Evolutionary conservation across 1,140 invertebrate species (phyloP).

Genomic region (Drosophila seguyi): DNA sequence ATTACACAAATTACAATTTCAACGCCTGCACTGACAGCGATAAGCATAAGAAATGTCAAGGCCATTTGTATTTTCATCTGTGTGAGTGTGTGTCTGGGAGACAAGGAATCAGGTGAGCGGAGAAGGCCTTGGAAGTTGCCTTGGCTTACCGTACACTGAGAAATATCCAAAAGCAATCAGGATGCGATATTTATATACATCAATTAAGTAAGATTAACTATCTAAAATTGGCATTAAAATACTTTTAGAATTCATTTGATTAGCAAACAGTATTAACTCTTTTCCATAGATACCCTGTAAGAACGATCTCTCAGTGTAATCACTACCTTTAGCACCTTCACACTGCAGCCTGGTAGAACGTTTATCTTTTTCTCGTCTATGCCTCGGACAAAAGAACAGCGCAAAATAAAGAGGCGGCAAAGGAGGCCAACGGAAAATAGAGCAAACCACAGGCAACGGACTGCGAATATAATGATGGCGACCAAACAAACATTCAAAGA

Average conservation of each 20-base stretch:
- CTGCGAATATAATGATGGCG: constrained; percentile 52
- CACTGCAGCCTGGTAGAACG: constrained; percentile 9
- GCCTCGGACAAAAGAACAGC: constrained; percentile 36
- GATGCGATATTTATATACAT: no score
- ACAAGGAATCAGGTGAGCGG: constrained; percentile 12
- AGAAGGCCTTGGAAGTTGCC: constrained; percentile 18
- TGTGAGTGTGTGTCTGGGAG: constrained; percentile 10
- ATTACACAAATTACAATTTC: constrained; percentile 84
- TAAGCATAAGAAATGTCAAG: constrained; percentile 84
- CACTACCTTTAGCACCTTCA: constrained; percentile 8
- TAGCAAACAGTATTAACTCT: not conserved
- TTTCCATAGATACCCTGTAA: not conserved
- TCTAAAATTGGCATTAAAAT: not conserved
- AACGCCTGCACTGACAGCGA: constrained; percentile 80
- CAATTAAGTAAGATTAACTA: not conserved
- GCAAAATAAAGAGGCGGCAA: constrained; percentile 20
- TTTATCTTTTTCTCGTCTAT: constrained; percentile 30
- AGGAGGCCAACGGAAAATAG: constrained; percentile 16
- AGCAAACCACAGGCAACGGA: constrained; percentile 28
- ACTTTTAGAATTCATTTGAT: not conserved
- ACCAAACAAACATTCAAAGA: constrained; percentile 55
- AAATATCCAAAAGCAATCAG: not conserved
- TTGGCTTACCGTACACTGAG: constrained; percentile 14
- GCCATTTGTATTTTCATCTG: constrained; percentile 63
- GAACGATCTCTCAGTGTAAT: constrained; percentile 12